Conservation (phyloP, 2,797 vertebrate species). For the Sciurus vulgaris region DNA sequence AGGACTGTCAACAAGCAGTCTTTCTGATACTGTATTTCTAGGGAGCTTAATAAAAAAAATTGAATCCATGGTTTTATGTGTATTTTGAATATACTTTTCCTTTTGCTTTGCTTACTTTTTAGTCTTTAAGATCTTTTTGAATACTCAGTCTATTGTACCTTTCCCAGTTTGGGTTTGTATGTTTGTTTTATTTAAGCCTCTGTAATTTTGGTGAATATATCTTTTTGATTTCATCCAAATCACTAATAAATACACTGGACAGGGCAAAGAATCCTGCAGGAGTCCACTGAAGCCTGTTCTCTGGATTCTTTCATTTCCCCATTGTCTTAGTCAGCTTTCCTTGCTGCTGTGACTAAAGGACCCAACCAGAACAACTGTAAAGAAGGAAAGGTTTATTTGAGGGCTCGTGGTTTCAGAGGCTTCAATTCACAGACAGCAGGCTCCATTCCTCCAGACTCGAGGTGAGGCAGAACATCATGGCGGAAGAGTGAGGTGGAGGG, state of each 20-base stretch:
- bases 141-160: neutral
- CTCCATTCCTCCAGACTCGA: no score
- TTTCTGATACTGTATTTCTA: neutral
- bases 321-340: no score
- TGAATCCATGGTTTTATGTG: neutral
- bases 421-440: no score
- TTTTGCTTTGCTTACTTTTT: neutral
- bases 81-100: neutral
- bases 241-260: neutral
- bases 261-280: neutral
- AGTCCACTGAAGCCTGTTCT: neutral
- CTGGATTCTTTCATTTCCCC: neutral
- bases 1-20: neutral
- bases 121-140: conserved; percentile 13
- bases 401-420: no score
- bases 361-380: no score
- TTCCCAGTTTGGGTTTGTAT: neutral
- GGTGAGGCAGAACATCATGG: no score
- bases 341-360: no score
- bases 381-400: no score
- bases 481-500: no score
- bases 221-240: neutral
- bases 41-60: neutral
- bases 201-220: neutral
- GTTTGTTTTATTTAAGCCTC: neutral